Evolutionary conservation across 2,797 vertebrate species (phyloP), one percentile per base, ranked within the genome.

Genomic region (Poecilia picta): DNA sequence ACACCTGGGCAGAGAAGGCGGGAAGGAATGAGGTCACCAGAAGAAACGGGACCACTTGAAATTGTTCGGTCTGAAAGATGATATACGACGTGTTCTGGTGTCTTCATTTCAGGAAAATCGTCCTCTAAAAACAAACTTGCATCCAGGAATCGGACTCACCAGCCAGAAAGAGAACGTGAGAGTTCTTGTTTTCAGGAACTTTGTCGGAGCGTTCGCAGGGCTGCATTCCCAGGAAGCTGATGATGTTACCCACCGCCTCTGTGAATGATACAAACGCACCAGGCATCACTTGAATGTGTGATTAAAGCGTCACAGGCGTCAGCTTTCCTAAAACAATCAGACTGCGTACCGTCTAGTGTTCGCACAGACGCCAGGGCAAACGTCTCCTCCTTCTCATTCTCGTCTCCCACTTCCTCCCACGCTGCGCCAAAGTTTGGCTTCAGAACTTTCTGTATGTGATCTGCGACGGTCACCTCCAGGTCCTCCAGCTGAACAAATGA

Each of bases 121-220:
- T 10, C 25, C 10, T 25, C 51, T 53, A 53, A 59, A 28, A 59
- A 31, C 1, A 0, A 31, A 33, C 31, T 33, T 36, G n/a, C 64
- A 23, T 66, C 36, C 8, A 39, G 33, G 2, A 18, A 64, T 70
- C 25, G 80, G 81, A 80, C 97, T 85, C 88, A 99, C 98, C 98
- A 57, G 97, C 97, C 10, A 99, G 95, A 89, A 96, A 98, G 64
- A 99, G 97, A 0, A 98, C 95, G 49, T 99, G 98, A 0, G 98
- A 98, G 87, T 98, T 99, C 91, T 98, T 99, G 94, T 98, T 99
- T 89, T 99, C 98, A 0, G 98, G 98, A 78, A 99, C 98, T 95
- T 98, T 99, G 90, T 99, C 98, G 0, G 98, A 99, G 71, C 98
- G 96, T 86, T 99, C 98, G 8, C 98, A 99, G 2, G 98, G 98